Evolutionary conservation across 2,797 vertebrate genomes (phyloP).

Genomic region (Argya squamiceps): DNA sequence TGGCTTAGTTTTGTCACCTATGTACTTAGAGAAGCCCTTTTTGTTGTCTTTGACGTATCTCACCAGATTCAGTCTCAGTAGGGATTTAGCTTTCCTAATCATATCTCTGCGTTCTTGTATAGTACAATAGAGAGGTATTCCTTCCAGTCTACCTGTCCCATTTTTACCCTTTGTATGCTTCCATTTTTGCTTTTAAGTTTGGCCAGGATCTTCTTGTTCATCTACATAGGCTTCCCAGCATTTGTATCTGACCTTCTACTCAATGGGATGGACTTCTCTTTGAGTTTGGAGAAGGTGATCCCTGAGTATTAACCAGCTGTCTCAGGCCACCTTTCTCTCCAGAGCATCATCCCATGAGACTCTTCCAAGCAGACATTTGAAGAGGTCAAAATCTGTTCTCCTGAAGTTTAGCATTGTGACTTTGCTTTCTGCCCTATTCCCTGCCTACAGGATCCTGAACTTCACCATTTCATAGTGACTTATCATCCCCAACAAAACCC

Average conservation of each 20-base stretch:
- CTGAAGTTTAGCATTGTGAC: background rate
- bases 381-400: background rate
- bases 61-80: background rate
- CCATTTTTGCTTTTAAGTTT: background rate
- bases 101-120: background rate
- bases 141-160: background rate
- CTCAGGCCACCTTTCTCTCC: background rate
- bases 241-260: background rate
- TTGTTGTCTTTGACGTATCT: background rate
- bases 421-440: background rate
- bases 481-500: background rate
- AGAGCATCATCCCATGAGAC: background rate
- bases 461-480: background rate
- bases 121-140: background rate
- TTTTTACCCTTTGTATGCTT: background rate
- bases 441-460: background rate
- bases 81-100: background rate
- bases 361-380: background rate
- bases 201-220: background rate
- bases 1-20: background rate
- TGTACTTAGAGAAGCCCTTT: background rate
- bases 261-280: background rate
- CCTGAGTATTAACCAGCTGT: background rate
- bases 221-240: background rate
- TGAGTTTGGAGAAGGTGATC: background rate